Percentiles rank a stretch among this genome's conserved stretches.
These are phyloP conservation scores for Naja naja DNA, from an alignment of 2,113 vertebrate species.

Conservation along the genomic window DNA sequence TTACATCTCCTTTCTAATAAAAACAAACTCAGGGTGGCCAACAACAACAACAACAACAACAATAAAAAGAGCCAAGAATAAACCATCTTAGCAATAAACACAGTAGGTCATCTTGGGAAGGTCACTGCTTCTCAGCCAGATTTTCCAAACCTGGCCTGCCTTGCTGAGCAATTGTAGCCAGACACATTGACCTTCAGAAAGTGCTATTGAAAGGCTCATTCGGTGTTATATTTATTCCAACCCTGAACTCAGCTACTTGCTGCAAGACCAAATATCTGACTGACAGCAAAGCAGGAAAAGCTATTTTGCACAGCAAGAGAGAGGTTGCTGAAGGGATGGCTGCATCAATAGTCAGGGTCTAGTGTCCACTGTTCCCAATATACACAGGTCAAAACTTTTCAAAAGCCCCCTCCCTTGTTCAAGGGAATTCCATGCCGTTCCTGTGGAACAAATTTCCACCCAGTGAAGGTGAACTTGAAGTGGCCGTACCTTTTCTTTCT, in stretches of 20 bases:
- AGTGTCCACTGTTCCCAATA: neutral
- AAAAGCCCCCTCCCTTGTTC: neutral
- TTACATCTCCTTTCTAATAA: neutral
- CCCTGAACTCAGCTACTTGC: neutral
- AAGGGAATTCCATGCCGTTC: neutral
- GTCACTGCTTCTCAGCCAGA: neutral
- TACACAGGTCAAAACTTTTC: neutral
- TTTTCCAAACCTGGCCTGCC: neutral
- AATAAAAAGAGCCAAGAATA: neutral
- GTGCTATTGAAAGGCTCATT: neutral
- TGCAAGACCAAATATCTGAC: neutral
- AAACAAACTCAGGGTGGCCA: neutral
- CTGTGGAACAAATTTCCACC: neutral
- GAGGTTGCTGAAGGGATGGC: neutral
- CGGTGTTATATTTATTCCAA: neutral
- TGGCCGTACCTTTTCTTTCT: neutral
- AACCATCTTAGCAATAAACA: neutral
- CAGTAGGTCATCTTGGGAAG: neutral
- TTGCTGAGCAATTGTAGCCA: neutral
- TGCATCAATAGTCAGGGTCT: neutral
- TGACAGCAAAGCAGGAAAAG: neutral
- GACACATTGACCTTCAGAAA: neutral
- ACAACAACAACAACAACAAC: neutral
- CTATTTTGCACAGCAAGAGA: neutral
- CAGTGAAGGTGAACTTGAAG: neutral